Base-by-base conservation (phyloP, 2,888 invertebrate genomes). In the Drosophila dives region DNA sequence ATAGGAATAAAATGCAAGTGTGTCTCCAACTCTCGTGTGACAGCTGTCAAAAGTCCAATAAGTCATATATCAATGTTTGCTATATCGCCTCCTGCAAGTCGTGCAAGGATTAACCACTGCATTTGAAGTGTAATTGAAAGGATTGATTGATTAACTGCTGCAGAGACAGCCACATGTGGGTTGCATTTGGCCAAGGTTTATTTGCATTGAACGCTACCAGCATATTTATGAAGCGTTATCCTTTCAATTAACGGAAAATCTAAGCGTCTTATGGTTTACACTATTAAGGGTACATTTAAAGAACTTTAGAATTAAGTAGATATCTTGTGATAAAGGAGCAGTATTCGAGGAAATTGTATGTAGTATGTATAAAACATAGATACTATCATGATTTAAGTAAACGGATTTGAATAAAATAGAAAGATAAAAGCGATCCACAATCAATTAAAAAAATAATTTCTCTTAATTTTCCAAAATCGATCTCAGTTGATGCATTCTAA, bases 1-100 rank as follows among this genome's bases (percentile, higher is more conserved):
- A 56, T 15, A 33, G 29, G 48, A 40, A 63, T 60, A 60, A 56
- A 56, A 66, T 71, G 80, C 83, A 80, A 79, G 86, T 83, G 85
- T 67, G 66, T 62, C 67, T 63, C 36, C 58, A 67, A 49, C 77
- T 82, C 58, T 82, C 72, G 88, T 84, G 83, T 90, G 90, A 89
- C 91, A 91, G 89, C 86, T 91, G 91, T 90, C 91, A 91, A 80
- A 83, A 77, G 83, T 83, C 86, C 84, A 91, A 90, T 90, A 87
- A 90, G 84, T 91, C 87, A 89, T 81, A 78, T 72, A 68, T n/a
- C 69, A 82, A 72, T 82, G 59, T 83, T 79, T 72, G 79, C 69
- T 33, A 15, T 49, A 58, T 58, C 67, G 69, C 69, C 77, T 63
- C 15, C 65, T 61, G 80, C 80, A 75, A 58, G 20, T 36, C 48